A percentile compares a stretch with the other conserved stretches of the same genome.
These are phyloP conservation scores for Hydrotaea cyrtoneurina DNA, from an alignment of 2,888 invertebrate genomes.

Conservation along the genomic window DNA sequence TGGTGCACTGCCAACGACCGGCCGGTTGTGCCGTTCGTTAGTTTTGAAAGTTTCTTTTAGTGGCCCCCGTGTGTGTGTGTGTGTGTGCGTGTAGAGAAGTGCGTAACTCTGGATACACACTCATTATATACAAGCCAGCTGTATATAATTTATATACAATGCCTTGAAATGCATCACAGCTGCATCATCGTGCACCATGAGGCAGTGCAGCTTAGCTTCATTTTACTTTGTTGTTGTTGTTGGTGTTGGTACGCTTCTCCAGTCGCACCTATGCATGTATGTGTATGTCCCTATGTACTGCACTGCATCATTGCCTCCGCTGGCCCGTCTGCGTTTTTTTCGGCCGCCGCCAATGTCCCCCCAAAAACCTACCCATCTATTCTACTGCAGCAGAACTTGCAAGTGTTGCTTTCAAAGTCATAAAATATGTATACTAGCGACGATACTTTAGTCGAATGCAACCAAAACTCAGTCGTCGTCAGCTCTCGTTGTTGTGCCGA, in stretches of 20 bases:
- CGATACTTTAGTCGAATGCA: slow-evolving; percentile 6
- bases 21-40: not conserved
- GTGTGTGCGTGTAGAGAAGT: not conserved
- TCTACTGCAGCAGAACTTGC: slow-evolving; percentile 36
- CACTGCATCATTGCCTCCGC: not conserved
- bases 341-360: not conserved
- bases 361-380: too few species aligned
- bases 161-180: slow-evolving; percentile 53
- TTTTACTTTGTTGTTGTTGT: not conserved
- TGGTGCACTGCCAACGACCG: not conserved
- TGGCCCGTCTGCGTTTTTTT: not conserved
- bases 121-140: too few species aligned
- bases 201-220: slow-evolving; percentile 13
- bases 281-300: not conserved
- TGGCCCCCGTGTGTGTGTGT: not conserved
- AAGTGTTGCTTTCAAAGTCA: slow-evolving; percentile 44
- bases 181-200: slow-evolving; percentile 50
- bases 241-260: not conserved
- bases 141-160: slow-evolving; percentile 21
- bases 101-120: not conserved
- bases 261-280: not conserved
- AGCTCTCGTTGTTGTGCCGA: not conserved
- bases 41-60: slow-evolving; percentile 6
- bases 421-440: slow-evolving; percentile 44
- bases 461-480: not conserved